A percentile compares a stretch with the other conserved stretches of the same genome.
Evolutionary conservation across 1,140 invertebrate species (phyloP).

Genomic region (Brevipalpus yothersi): DNA sequence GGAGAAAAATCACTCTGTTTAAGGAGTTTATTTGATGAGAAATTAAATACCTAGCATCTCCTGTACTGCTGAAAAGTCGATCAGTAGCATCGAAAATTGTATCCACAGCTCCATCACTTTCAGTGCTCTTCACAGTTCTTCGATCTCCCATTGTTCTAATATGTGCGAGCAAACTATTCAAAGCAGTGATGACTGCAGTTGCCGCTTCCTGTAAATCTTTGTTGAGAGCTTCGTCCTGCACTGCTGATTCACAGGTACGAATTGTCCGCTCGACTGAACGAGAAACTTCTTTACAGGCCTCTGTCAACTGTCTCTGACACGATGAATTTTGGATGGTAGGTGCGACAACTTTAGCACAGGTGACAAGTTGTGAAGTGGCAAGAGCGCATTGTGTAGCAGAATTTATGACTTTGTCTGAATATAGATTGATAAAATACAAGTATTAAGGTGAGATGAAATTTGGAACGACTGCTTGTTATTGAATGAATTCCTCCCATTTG

Average conservation of each 20-base stretch:
- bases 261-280: constrained; percentile 79
- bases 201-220: constrained; percentile 63
- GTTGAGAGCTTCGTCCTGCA: constrained; percentile 26
- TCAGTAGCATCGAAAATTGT: constrained; percentile 73
- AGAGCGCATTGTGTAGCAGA: constrained; percentile 88
- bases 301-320: constrained; percentile 78
- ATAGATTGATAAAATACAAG: no score
- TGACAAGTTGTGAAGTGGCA: constrained; percentile 87
- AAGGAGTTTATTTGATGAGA: constrained; percentile 16
- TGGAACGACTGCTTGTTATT: no score
- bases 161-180: constrained; percentile 71
- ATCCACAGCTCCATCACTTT: constrained; percentile 43
- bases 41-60: constrained; percentile 32
- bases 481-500: no score
- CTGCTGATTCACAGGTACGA: constrained; percentile 32
- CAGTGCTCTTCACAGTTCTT: constrained; percentile 18
- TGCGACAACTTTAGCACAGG: constrained; percentile 66
- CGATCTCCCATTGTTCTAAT: constrained; percentile 27
- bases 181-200: constrained; percentile 55
- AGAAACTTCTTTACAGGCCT: constrained; percentile 73
- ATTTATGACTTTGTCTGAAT: constrained; percentile 60
- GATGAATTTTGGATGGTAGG: constrained; percentile 56
- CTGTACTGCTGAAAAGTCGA: constrained; percentile 49
- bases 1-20: neutral
- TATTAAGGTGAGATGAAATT: no score